Conservation (phyloP, 1,140 invertebrate species). For the Formica exsecta region DNA sequence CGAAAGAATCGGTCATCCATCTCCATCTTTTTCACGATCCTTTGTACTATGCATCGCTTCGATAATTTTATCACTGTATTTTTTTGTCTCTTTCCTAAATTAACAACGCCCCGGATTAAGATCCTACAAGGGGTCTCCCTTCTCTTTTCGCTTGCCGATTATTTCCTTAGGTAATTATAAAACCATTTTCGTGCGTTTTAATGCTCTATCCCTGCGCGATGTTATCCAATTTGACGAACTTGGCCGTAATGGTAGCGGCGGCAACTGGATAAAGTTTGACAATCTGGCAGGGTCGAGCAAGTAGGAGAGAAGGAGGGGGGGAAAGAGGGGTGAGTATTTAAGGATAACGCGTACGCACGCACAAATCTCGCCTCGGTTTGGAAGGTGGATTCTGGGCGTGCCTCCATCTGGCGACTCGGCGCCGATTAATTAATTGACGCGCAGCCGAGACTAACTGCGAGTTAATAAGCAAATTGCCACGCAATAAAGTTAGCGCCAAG, state of each 20-base stretch:
- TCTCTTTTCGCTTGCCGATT: background rate
- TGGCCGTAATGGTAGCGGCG: background rate
- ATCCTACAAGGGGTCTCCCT: too few relatives aligned
- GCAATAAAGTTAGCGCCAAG: slow-evolving; percentile 84
- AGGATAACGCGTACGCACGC: slow-evolving; percentile 70
- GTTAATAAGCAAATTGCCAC: slow-evolving; percentile 86
- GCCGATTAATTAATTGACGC: slow-evolving; percentile 86
- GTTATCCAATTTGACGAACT: slow-evolving; percentile 38
- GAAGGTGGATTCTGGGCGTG: slow-evolving; percentile 79
- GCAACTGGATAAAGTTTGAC: slow-evolving; percentile 57
- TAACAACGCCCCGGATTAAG: background rate
- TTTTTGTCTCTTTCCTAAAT: slow-evolving; percentile 14
- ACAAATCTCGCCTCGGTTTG: slow-evolving; percentile 64
- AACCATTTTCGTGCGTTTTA: background rate
- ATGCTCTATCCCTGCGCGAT: background rate
- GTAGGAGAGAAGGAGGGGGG: background rate
- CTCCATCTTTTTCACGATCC: slow-evolving; percentile 43
- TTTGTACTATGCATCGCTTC: background rate
- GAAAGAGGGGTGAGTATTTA: slow-evolving; percentile 56
- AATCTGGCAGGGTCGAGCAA: slow-evolving; percentile 30
- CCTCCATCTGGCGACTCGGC: slow-evolving; percentile 84
- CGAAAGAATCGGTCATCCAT: slow-evolving; percentile 52
- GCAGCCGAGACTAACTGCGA: slow-evolving; percentile 85
- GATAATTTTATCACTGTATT: slow-evolving; percentile 7
- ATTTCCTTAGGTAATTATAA: slow-evolving; percentile 26